Conservation (phyloP, 53 echinoderm and acorn worm species). For the Holothuria leucospilota region DNA sequence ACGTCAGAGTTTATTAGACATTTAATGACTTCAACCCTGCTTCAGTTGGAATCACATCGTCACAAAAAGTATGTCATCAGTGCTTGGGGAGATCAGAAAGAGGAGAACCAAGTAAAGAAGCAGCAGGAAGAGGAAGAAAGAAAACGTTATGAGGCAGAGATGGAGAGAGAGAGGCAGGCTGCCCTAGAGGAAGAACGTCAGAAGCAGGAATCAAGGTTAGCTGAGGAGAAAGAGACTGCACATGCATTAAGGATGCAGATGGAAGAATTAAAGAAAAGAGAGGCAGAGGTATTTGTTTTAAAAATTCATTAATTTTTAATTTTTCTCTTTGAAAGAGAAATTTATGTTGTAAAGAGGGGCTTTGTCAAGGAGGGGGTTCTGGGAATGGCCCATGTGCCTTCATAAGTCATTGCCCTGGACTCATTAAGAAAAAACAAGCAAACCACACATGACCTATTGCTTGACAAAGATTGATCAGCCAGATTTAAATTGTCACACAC, state of each 20-base stretch:
- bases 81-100: constrained; percentile 81
- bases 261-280: constrained; percentile 80
- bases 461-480: too few species aligned
- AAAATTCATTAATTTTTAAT: too few species aligned
- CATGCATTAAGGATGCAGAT: constrained; percentile 83
- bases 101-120: constrained; percentile 69
- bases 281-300: constrained; percentile 72
- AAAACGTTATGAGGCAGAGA: constrained; percentile 62
- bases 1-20: too few species aligned
- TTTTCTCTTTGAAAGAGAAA: too few species aligned
- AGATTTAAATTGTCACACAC: too few species aligned
- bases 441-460: too few species aligned
- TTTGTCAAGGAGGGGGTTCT: too few species aligned
- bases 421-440: too few species aligned
- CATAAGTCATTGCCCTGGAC: too few species aligned
- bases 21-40: not conserved
- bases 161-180: constrained; percentile 84
- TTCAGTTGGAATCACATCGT: constrained; percentile 83
- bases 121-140: constrained; percentile 70
- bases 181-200: constrained; percentile 82
- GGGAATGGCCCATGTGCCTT: too few species aligned
- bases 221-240: constrained; percentile 81
- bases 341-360: too few species aligned
- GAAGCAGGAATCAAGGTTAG: constrained; percentile 68
- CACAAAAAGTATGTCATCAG: constrained; percentile 90